A percentile compares a stretch with the other conserved stretches of the same genome.
These are phyloP conservation scores for Saccopteryx leptura DNA, from an alignment of 2,113 vertebrate genomes.

Conservation along the genomic window DNA sequence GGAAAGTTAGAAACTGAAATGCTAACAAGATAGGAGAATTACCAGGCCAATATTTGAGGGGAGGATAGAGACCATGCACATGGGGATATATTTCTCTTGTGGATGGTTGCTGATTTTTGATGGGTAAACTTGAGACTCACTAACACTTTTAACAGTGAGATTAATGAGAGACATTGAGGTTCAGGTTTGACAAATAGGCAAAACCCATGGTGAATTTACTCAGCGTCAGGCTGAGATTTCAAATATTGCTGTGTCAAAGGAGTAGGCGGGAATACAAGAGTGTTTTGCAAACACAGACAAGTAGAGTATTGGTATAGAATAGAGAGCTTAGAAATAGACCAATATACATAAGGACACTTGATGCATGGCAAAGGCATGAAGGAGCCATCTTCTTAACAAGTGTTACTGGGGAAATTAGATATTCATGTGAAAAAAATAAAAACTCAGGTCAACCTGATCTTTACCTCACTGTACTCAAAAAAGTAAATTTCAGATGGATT, in stretches of 20 bases:
- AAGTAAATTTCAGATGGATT: background rate
- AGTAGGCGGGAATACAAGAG: background rate
- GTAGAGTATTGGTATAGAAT: background rate
- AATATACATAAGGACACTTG: background rate
- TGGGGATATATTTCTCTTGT: background rate
- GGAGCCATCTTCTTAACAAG: background rate
- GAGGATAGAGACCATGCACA: background rate
- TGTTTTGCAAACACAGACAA: background rate
- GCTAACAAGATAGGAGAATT: background rate
- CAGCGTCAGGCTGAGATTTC: background rate
- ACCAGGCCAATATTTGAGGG: background rate
- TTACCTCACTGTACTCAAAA: background rate
- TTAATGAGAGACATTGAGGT: background rate
- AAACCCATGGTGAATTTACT: background rate
- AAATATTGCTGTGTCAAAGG: background rate
- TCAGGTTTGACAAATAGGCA: background rate
- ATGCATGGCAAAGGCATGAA: background rate
- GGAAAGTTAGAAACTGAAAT: background rate
- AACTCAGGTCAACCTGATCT: background rate
- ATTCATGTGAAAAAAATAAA: background rate
- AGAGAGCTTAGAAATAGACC: background rate
- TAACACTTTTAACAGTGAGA: background rate
- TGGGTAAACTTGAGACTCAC: background rate
- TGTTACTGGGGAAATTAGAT: background rate
- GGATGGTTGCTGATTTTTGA: background rate